Conservation (phyloP, 2,888 invertebrate species). For the Drosophila merina region DNA sequence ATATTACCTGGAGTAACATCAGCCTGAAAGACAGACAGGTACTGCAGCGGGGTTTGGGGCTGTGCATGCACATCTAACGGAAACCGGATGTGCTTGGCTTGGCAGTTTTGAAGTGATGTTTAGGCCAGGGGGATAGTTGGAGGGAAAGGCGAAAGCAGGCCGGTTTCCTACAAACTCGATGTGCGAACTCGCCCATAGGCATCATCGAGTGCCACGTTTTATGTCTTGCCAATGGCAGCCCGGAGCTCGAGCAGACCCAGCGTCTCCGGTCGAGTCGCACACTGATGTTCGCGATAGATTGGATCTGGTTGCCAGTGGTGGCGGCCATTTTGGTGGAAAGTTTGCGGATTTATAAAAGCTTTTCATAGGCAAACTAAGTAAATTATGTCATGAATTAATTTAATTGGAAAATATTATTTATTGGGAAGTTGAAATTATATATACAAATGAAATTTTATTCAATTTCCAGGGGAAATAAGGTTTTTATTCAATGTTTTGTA, state of each 20-base stretch:
- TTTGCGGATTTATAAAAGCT: neutral
- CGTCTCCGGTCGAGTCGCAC: conserved; percentile 28
- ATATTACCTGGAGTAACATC: conserved; percentile 80
- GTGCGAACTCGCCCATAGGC: conserved; percentile 73
- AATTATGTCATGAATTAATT: too few species aligned
- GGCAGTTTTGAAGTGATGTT: conserved; percentile 77
- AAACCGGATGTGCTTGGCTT: conserved; percentile 78
- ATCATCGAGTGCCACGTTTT: conserved; percentile 77
- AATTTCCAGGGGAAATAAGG: too few species aligned
- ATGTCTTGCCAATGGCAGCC: conserved; percentile 68
- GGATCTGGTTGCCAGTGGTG: conserved; percentile 11
- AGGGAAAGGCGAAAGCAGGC: neutral
- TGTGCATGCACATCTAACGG: conserved; percentile 66
- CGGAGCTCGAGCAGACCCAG: conserved; percentile 35
- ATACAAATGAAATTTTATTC: too few species aligned
- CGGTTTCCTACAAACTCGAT: conserved; percentile 12
- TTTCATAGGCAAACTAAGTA: too few species aligned
- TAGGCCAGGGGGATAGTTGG: conserved; percentile 51
- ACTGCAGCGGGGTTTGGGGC: conserved; percentile 2
- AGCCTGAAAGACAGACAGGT: conserved; percentile 60
- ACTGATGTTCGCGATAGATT: conserved; percentile 15
- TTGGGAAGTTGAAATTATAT: too few species aligned
- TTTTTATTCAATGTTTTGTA: too few species aligned
- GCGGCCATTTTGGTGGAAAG: neutral
- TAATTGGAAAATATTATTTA: too few species aligned